Base-by-base conservation (phyloP, 1,140 invertebrate species). In the Apis cerana region DNA sequence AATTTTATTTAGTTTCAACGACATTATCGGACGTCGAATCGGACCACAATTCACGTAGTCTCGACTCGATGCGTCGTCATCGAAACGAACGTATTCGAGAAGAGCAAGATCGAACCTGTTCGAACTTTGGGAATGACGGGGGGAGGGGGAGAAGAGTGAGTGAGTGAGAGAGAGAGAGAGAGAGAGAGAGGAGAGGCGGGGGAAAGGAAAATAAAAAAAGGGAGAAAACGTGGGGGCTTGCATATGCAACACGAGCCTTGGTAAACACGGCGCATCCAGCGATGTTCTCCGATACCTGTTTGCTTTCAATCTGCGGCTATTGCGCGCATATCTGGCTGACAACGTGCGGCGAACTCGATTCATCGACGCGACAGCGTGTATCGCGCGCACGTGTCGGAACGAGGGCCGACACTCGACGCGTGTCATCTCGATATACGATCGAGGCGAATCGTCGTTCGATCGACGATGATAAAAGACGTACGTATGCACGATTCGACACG, bases 251-350 rank as follows among this genome's bases (percentile, higher is more conserved):
- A 43, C 48, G 65, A 77, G 65, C 56, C 52, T 86, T 64, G 62
- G 85, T 80, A 86, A 87, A 87, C 81, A 83, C 10, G 78, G 80
- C n/a, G 80, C 21, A 85, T 77, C 69, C 65, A 33, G 43, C 56
- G 67, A 27, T 75, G 74, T 76, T 64, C 23, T 68, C 27, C 58
- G 82, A 84, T 86, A 84, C 81, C 72, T 87, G 86, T 87, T 87
- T 87, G 85, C 86, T 87, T 87, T 87, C 86, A 87, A 87, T 87
- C 80, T 80, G 76, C 76, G 80, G 82, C 67, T 80, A 86, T 83
- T 80, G 84, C 54, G 58, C 75, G 74, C 27, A 27, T 27, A 27
- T 70, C 43, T 65, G 56, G 54, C 61, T 56, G 52, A 59, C 76
- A 62, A 23, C 65, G 50, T 23, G 62, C 33, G 48, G 58, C 65